Conservation (phyloP, 2,797 vertebrate genomes). For the Muscicapa striata region DNA sequence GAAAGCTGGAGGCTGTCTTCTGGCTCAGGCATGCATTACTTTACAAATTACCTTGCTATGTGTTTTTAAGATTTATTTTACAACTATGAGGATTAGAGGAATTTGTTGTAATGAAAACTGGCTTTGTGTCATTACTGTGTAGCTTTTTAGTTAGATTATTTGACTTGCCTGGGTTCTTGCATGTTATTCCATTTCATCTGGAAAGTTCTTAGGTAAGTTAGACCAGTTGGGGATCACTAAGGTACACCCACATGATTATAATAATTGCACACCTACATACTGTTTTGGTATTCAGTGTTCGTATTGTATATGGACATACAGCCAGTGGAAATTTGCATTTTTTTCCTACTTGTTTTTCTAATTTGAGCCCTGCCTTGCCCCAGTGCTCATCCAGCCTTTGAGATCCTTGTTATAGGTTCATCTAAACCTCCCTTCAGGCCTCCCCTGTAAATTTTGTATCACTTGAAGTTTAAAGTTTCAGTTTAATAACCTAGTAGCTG, state of each 20-base stretch:
- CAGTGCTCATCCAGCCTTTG: background rate
- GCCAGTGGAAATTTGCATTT: background rate
- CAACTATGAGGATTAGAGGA: slow-evolving; percentile 28
- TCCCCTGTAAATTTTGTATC: background rate
- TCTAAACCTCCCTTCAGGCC: background rate
- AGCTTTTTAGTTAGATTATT: slow-evolving; percentile 2
- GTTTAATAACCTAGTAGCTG: slow-evolving; percentile 6
- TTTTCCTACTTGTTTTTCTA: background rate
- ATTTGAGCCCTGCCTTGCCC: background rate
- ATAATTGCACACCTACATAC: background rate
- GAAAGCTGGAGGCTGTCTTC: slow-evolving; percentile 31
- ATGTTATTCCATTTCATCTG: background rate
- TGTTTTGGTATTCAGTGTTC: background rate
- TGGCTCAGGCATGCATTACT: slow-evolving; percentile 5
- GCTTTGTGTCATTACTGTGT: background rate
- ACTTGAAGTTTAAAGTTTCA: background rate
- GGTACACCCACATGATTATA: background rate
- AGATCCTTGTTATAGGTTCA: background rate
- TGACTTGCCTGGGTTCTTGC: background rate
- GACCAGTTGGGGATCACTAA: background rate
- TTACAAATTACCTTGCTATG: slow-evolving; percentile 38
- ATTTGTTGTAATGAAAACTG: slow-evolving; percentile 52
- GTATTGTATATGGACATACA: background rate
- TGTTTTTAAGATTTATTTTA: slow-evolving; percentile 53
- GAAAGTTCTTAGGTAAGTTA: background rate